Conservation (phyloP, 2,113 vertebrate genomes). For the Microcebus ravelobensis region DNA sequence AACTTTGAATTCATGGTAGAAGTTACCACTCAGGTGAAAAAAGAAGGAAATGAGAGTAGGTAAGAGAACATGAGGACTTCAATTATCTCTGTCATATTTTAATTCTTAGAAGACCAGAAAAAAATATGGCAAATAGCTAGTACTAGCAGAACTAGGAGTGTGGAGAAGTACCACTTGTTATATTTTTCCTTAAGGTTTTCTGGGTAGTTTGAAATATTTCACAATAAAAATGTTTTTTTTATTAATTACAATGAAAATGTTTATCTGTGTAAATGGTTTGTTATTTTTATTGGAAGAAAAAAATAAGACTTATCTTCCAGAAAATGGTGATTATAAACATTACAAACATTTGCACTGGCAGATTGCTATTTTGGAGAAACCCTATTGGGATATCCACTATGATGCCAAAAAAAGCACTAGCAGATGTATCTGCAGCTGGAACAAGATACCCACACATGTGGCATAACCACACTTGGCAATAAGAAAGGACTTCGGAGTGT, state of each 20-base stretch:
- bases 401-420: constrained; percentile 41
- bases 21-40: neutral
- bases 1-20: neutral
- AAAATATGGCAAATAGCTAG: neutral
- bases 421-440: constrained; percentile 69
- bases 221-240: neutral
- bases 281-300: neutral
- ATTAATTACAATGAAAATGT: constrained; percentile 5
- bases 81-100: neutral
- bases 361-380: constrained; percentile 57
- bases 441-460: neutral
- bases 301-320: neutral
- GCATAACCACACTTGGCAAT: constrained; percentile 46
- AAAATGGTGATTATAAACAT: constrained; percentile 65
- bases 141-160: neutral
- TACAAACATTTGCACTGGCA: constrained; percentile 63
- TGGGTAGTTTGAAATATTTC: neutral
- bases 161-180: neutral
- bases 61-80: neutral
- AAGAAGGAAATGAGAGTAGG: neutral
- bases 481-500: neutral
- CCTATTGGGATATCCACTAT: neutral
- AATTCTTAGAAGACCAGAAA: neutral
- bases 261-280: neutral
- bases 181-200: neutral